phyloP scores from a whole-genome alignment of 2,113 vertebrate genomes.

The Notechis scutatus region DNA sequence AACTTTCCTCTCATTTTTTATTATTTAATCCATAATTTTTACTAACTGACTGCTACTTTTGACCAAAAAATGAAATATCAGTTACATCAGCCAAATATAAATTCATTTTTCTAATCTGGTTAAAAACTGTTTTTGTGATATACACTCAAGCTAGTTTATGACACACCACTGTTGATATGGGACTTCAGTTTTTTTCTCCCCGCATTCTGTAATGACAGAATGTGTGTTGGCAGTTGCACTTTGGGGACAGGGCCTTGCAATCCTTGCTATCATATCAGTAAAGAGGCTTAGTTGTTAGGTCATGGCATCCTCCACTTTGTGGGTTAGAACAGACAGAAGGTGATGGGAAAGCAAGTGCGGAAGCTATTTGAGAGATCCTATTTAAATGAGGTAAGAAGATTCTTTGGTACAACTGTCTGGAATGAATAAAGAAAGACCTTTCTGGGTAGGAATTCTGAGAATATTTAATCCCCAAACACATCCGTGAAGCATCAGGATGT shows the following conservation, averaged over 20 bases:
- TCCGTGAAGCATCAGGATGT: background rate
- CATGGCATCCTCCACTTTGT: background rate
- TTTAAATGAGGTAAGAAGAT: background rate
- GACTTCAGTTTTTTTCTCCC: background rate
- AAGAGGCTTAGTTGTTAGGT: background rate
- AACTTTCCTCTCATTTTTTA: background rate
- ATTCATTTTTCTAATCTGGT: background rate
- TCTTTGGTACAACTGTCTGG: background rate
- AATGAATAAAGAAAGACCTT: background rate
- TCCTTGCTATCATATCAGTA: background rate
- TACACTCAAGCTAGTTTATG: background rate
- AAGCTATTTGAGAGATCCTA: background rate
- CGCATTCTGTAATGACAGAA: background rate
- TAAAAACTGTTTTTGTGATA: background rate
- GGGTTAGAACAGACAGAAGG: background rate
- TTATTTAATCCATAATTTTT: background rate
- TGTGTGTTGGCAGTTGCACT: background rate
- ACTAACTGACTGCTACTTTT: background rate
- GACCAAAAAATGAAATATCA: background rate
- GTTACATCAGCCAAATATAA: background rate
- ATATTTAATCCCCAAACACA: background rate
- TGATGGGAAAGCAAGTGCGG: background rate
- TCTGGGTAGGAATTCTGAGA: background rate
- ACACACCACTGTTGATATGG: background rate
- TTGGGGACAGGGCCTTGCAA: background rate